Evolutionary conservation across 2,888 invertebrate genomes (phyloP), one percentile per base, ranked within the genome.

Genomic region (Seira ritae): DNA sequence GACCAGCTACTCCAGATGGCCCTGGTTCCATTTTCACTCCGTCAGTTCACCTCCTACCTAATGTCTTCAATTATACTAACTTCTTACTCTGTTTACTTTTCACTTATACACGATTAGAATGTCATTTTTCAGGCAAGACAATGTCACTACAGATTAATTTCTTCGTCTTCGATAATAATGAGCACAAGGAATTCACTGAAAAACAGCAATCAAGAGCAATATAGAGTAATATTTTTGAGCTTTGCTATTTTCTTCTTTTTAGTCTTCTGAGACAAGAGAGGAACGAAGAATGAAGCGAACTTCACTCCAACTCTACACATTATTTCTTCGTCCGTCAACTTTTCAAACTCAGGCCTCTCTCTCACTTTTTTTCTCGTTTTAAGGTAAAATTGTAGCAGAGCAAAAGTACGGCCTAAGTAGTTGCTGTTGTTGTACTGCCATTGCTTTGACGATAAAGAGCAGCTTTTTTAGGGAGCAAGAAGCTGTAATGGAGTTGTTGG

Each of bases 341-440:
- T 31, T 80, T 74, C 60, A 80, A 73, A 80, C 80, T 80, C 74
- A 74, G 74, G 23, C 4, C 80, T 80, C 69, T 65, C 74, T 70
- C 55, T 73, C 10, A 50, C 69, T 24, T 46, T 17, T n/a, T 37
- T 37, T 37, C 31, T 68, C 42, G 42, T 55, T 55, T 55, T 55
- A 55, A 55, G 55, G 55, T 55, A 55, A 55, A 55, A 55, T 55
- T 3, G 55, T 17, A 55, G 55, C 15, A 55, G 3, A 55, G 55
- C 15, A 55, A 12, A 55, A 12, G 17, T n/a, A 12, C 15, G 55
- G 15, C 3, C n/a, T 42, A 12, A 55, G 55, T 55, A 55, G 55
- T 12, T n/a, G 55, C 42, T n/a, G n/a, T n/a, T 42, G 42, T 42
- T 55, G 55, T 55, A 55, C 55, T 55, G 55, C 55, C 55, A 15